A percentile compares a stretch with the other conserved stretches of the same genome.
phyloP scores from a whole-genome alignment of 2,888 invertebrate genomes.

The Orchestes rusci region DNA sequence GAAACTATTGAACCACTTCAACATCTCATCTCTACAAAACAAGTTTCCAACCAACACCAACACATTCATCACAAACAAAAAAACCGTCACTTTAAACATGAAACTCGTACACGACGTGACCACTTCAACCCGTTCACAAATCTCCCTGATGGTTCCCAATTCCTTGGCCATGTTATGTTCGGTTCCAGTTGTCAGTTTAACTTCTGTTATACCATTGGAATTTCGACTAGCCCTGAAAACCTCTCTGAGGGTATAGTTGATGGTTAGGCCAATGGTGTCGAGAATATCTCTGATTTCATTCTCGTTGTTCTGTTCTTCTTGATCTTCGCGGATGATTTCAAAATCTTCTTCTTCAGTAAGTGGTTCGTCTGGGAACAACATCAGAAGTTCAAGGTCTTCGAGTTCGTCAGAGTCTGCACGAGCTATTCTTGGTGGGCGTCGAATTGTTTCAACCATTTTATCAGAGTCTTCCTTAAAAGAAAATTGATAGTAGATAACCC shows the following conservation, averaged over 20 bases:
- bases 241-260: conserved; percentile 14
- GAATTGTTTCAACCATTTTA: conserved; percentile 16
- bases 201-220: background rate
- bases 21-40: too few species aligned
- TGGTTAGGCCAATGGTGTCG: conserved; percentile 14
- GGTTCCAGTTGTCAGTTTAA: too few species aligned
- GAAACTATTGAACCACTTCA: too few species aligned
- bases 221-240: conserved; percentile 9
- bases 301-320: conserved; percentile 5
- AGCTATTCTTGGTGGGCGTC: conserved; percentile 10
- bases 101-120: conserved; percentile 32
- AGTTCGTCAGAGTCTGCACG: too few species aligned
- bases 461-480: too few species aligned
- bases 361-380: conserved; percentile 10
- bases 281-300: conserved; percentile 12
- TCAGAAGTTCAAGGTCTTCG: conserved; percentile 9
- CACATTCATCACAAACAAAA: conserved; percentile 31
- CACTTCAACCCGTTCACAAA: conserved; percentile 8
- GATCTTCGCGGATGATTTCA: conserved; percentile 12
- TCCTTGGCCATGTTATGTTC: conserved; percentile 1
- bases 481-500: too few species aligned
- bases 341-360: conserved; percentile 5
- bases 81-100: conserved; percentile 31
- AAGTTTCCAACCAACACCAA: too few species aligned
- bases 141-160: conserved; percentile 5